Base-by-base conservation (phyloP, 2,113 vertebrate species). In the Misgurnus anguillicaudatus region DNA sequence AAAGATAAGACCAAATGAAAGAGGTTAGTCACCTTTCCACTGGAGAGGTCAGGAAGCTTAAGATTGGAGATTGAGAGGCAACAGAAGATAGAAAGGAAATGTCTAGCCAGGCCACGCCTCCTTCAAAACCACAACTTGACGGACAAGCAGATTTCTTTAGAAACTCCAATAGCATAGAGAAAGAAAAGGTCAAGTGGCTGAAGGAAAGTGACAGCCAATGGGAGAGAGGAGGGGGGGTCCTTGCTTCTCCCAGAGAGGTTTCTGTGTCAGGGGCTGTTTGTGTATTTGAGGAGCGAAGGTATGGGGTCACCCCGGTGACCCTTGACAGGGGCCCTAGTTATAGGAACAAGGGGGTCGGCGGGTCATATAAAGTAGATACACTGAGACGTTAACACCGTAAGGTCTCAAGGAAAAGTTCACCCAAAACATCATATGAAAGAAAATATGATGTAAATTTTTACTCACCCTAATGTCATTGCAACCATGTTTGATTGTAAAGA, bases 41-140 rank as follows among this genome's bases (percentile, higher is more conserved):
- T 84, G 9, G 9, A 81, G 24, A 77, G 78, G 78, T 77, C 78
- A 74, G 60, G 39, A 80, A 69, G 69, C 17, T 68, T 70, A 58
- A 58, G 9, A 57, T 47, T 41, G 55, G 63, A 61, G 66, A 74
- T 68, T 63, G 41, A 78, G n/a, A 55, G 38, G 53, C 66, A 53
- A 68, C 24, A 66, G 68, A 67, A 73, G 75, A 78, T 61, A 10
- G 70, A 75, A 65, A 78, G 57, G 64, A 75, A 68, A 70, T 75
- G 75, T 81, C 79, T 68, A 61, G 24, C 7, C 41, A 21, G 68
- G 48, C 38, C 57, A 65, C 55, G 0, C 45, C 48, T 38, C 69
- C 48, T 9, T 75, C 75, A 80, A 77, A 69, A 57, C 45, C 42
- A 13, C 6, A 65, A 79, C 77, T 69, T 81, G 79, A 78, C 36